Conservation (phyloP, 1,140 invertebrate genomes). For the Drosophila sechellia region DNA sequence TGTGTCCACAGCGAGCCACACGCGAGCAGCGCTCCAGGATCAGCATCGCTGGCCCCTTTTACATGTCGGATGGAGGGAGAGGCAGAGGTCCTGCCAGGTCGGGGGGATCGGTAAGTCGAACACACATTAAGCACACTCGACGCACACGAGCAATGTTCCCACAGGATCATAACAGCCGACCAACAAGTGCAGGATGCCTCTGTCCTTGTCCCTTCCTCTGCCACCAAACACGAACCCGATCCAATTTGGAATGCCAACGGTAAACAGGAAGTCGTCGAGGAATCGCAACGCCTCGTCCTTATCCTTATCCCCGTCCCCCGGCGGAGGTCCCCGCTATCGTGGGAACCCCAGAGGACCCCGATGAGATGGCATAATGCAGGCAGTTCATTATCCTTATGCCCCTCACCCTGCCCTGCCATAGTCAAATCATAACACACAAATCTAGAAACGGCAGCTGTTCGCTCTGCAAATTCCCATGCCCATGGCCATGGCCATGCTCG, state of each 20-base stretch:
- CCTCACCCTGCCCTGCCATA: constrained; percentile 25
- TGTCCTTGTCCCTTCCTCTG: constrained; percentile 5
- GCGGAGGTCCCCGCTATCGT: constrained; percentile 39
- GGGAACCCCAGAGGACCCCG: constrained; percentile 56
- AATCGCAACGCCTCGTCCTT: constrained; percentile 55
- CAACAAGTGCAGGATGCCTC: constrained; percentile 66
- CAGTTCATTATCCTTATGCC: constrained; percentile 73
- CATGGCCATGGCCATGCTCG: constrained; percentile 48
- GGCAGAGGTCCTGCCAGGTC: constrained; percentile 26
- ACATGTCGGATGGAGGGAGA: constrained; percentile 27
- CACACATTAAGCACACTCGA: constrained; percentile 76
- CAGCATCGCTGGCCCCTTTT: constrained; percentile 50
- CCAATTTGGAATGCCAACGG: constrained; percentile 60
- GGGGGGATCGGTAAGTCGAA: constrained; percentile 11
- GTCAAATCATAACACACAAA: constrained; percentile 81
- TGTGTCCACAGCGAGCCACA: constrained; percentile 71
- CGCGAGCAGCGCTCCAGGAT: constrained; percentile 49
- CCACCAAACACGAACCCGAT: constrained; percentile 29
- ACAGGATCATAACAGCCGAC: constrained; percentile 69
- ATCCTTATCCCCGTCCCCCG: constrained; percentile 15
- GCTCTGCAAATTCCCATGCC: constrained; percentile 65
- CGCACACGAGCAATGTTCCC: constrained; percentile 77
- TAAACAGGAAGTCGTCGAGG: constrained; percentile 73
- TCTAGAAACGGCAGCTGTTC: constrained; percentile 77
- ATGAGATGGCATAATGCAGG: constrained; percentile 42